phyloP scores from a whole-genome alignment of 37 sponge, comb jelly and placozoan species.

The Aplysina aerophoba region DNA sequence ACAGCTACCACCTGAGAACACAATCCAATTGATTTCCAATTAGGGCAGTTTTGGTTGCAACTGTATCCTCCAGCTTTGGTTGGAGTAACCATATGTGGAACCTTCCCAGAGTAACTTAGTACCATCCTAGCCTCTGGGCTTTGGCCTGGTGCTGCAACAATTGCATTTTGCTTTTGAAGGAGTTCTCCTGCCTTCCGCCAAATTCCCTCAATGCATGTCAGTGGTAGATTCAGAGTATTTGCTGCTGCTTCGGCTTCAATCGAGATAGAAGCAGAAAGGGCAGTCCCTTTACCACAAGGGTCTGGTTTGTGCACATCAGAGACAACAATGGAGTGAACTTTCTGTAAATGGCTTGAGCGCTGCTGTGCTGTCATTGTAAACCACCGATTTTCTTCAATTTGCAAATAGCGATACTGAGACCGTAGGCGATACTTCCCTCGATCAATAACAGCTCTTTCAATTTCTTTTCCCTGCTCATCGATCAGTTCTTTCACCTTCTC shows the following conservation, averaged over 20 bases:
- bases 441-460: conserved; percentile 43
- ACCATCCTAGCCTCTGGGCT: conserved; percentile 18
- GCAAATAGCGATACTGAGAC: conserved; percentile 32
- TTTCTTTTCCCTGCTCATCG: conserved; percentile 52
- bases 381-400: conserved; percentile 34
- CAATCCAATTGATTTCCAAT: conserved; percentile 18
- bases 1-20: conserved; percentile 21
- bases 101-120: conserved; percentile 24
- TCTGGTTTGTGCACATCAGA: neutral
- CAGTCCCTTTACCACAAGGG: too few species aligned
- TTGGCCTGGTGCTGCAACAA: conserved; percentile 40
- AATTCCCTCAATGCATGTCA: conserved; percentile 40
- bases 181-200: conserved; percentile 40
- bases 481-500: conserved; percentile 29
- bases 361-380: conserved; percentile 38
- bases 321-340: neutral
- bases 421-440: conserved; percentile 47
- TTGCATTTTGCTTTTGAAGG: neutral
- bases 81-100: conserved; percentile 38
- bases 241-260: neutral
- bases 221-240: neutral
- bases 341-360: conserved; percentile 31
- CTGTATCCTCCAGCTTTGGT: conserved; percentile 19
- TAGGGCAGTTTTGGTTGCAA: conserved; percentile 18
- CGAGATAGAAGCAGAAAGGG: neutral